These are phyloP conservation scores for Balanococcus diminutus DNA, from an alignment of 2,888 invertebrate genomes.

Conservation along the genomic window DNA sequence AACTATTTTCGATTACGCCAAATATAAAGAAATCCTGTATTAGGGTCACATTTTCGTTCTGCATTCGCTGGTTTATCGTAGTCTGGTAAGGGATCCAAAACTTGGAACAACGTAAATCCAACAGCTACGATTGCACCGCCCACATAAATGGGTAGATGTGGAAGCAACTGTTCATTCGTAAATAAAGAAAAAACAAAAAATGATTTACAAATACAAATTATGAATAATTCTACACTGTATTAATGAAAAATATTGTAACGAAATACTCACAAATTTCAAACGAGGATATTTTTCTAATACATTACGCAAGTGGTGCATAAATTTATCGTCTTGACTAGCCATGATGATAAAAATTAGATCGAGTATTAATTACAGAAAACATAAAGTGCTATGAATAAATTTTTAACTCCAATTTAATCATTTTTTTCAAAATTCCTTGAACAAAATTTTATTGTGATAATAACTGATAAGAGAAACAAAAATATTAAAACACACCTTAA, in stretches of 20 bases:
- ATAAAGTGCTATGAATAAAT: no score
- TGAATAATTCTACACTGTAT: neutral
- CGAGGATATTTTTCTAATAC: neutral
- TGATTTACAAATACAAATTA: neutral
- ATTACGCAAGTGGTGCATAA: neutral
- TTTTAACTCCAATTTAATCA: no score
- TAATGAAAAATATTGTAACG: neutral
- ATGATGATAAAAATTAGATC: neutral
- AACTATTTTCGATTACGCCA: no score
- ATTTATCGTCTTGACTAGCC: neutral
- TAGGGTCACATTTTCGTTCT: no score
- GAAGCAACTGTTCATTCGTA: neutral
- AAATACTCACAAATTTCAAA: neutral
- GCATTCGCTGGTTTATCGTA: neutral
- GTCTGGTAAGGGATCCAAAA: neutral
- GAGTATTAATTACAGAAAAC: neutral
- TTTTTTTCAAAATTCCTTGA: no score
- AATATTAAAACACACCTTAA: no score
- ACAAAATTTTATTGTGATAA: no score
- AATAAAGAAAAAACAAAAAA: neutral
- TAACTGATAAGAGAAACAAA: no score
- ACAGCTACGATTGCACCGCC: neutral
- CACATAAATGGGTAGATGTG: slow-evolving; percentile 2
- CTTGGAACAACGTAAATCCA: neutral
- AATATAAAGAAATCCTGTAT: no score